Conservation (phyloP, 2,888 invertebrate genomes). For the Capitulum mitella region DNA sequence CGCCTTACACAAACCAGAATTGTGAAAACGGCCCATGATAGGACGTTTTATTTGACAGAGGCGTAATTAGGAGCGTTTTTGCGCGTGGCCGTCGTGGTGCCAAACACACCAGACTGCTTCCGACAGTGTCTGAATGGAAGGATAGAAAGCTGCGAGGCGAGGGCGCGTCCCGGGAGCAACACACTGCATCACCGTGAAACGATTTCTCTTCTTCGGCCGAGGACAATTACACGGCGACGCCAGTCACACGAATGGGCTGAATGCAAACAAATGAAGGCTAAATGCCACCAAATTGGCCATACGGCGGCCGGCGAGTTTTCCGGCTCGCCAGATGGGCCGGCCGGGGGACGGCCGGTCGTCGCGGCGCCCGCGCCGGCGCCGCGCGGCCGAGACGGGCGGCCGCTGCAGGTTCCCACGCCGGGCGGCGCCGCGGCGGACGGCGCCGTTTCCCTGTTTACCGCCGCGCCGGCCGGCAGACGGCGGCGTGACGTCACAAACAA, state of each 20-base stretch:
- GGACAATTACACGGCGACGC: background rate
- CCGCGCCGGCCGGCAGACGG: background rate
- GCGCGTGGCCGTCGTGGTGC: background rate
- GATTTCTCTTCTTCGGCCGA: background rate
- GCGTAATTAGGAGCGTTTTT: background rate
- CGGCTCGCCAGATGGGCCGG: background rate
- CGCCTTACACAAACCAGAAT: background rate
- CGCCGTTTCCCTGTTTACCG: background rate
- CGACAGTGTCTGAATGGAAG: background rate
- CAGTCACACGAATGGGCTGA: background rate
- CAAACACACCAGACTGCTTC: no score
- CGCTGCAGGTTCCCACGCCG: background rate
- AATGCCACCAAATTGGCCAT: background rate
- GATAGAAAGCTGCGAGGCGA: background rate
- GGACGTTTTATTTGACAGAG: background rate
- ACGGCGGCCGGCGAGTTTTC: background rate
- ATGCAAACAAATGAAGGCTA: slow-evolving; percentile 8
- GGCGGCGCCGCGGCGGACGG: background rate
- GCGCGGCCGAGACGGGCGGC: background rate
- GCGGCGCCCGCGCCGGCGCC: no score
- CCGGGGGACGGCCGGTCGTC: background rate
- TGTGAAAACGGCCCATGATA: slow-evolving; percentile 15
- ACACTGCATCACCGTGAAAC: background rate
- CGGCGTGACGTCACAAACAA: background rate
- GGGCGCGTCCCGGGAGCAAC: background rate